Conservation (phyloP, 2,888 invertebrate genomes). For the Chrysina gloriosa region DNA sequence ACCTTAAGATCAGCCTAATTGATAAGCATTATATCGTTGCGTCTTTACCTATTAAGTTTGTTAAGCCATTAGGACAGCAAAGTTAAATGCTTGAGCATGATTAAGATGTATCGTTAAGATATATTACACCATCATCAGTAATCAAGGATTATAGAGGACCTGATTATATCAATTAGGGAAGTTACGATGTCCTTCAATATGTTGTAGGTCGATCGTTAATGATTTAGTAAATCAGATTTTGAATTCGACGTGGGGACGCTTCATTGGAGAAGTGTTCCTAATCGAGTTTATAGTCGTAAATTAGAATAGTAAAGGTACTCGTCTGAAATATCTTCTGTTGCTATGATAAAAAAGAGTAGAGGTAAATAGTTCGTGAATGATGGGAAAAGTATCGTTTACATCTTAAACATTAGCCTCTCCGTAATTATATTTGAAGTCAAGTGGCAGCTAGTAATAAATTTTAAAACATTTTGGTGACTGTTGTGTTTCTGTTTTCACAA, state of each 20-base stretch:
- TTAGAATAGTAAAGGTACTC: no score
- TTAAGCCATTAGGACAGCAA: slow-evolving; percentile 25
- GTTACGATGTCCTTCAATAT: slow-evolving; percentile 1
- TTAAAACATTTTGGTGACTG: no score
- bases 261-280: no score
- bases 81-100: slow-evolving; percentile 24
- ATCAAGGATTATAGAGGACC: slow-evolving; percentile 28
- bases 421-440: no score
- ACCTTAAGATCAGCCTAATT: background rate
- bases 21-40: background rate
- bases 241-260: slow-evolving; percentile 1
- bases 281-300: no score
- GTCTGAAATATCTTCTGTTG: no score
- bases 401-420: no score
- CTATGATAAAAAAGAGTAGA: no score
- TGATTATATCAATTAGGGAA: slow-evolving; percentile 32
- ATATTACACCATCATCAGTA: slow-evolving; percentile 26
- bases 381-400: no score
- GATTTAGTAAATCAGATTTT: background rate
- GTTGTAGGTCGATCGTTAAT: slow-evolving; percentile 1
- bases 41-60: slow-evolving; percentile 15
- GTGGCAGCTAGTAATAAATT: no score
- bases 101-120: slow-evolving; percentile 37
- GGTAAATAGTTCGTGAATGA: no score
- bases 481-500: no score